Evolutionary conservation across 2,113 vertebrate genomes (phyloP), one percentile per base, ranked within the genome.

Genomic region (Indicator indicator): DNA sequence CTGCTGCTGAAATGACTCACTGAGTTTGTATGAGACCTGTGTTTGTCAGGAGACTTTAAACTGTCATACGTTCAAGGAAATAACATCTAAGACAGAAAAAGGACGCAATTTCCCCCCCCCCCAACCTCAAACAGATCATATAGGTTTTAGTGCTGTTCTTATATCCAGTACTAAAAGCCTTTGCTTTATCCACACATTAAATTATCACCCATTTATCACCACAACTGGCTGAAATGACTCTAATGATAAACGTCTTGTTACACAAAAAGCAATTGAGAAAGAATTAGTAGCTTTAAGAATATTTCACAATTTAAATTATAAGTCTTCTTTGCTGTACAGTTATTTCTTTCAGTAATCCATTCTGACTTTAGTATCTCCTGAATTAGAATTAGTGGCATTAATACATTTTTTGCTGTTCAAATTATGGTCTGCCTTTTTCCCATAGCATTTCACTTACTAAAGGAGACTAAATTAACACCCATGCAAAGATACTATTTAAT

Each of bases 281-380:
- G 69, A 81, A 88, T 56, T 82, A 72, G 65, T 48, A 70, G 75
- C 72, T 73, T 77, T 80, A 94, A 83, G 63, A 71, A 40, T 85
- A 81, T 73, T 94, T 81, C 54, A 72, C 38, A 63, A 85, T 84
- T 89, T 76, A 87, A 95, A 90, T 87, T 71, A 36, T 48, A 42
- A 87, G 48, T 38, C 75, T 77, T 86, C 68, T 92, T 79, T 73
- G 63, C 71, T 65, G 44, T 48, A 50, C 73, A 82, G 60, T 86
- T 76, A 70, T 91, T 81, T 88, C 83, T 88, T 94, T 92, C 40
- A 58, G 68, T 77, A 94, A 91, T 88, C 74, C 48, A 64, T 88
- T 86, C 55, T 88, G 56, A 65, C 24, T 92, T 93, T 77, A 88
- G 33, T 86, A 82, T 88, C 70, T 81, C 56, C 85, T 91, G 76